Evolutionary conservation across 2,797 vertebrate species (phyloP).

Genomic region (Tokudaia muenninki): DNA sequence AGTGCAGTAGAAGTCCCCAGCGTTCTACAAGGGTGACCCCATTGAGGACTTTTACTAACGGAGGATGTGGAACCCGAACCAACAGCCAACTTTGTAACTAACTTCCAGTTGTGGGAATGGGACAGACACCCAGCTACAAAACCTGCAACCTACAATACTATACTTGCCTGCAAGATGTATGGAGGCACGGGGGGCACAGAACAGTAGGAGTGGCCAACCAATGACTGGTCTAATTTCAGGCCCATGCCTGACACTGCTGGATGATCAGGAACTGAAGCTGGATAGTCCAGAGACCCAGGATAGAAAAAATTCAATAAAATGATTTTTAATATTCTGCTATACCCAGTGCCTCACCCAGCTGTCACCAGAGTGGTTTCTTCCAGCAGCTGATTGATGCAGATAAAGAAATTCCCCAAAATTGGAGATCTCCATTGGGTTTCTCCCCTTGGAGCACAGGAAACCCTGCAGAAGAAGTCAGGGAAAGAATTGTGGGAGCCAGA

Average conservation of each 20-base stretch:
- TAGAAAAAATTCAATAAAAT: neutral
- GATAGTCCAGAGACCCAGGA: neutral
- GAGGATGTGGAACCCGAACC: neutral
- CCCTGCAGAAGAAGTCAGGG: neutral
- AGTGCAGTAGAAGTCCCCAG: neutral
- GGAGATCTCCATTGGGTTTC: neutral
- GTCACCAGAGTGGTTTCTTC: neutral
- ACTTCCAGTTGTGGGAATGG: neutral
- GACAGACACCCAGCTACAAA: neutral
- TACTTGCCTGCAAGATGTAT: neutral
- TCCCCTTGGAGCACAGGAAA: neutral
- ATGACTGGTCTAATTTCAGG: no score
- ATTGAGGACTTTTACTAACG: neutral
- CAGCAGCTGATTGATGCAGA: neutral
- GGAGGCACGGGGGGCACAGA: neutral
- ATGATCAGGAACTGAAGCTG: neutral
- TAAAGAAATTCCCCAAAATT: neutral
- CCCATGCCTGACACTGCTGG: neutral
- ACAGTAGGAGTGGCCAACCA: neutral
- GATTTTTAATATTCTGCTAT: neutral
- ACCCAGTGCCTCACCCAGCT: neutral
- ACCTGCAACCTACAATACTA: neutral
- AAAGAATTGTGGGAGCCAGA: neutral
- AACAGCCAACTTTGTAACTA: neutral
- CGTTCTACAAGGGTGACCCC: neutral